Base-by-base conservation (phyloP, 2,888 invertebrate genomes). In the Minunthozetes semirufus region DNA sequence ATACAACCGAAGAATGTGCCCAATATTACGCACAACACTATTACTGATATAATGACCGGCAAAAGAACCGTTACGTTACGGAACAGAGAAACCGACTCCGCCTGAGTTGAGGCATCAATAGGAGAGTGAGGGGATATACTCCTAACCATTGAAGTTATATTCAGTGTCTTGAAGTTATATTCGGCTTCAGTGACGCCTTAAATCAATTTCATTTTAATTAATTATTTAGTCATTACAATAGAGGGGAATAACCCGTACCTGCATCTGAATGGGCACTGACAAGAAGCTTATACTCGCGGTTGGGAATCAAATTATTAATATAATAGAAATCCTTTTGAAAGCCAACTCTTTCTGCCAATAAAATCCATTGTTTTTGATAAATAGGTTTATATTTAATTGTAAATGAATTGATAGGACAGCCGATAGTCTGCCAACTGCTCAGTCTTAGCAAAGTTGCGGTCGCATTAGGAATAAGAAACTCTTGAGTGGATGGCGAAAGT, bases 1-100 rank as follows among this genome's bases (percentile, higher is more conserved):
- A 79, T 71, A 72, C 79, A 79, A 6, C 79, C 76, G 22, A 79
- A 75, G 11, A 79, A 75, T 17, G 77, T 77, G 15, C 77, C 77
- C 48, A 79, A 74, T 38, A 79, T 76, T 15, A 77, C 76, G n/a
- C 78, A 70, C n/a, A 79, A 63, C 1, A 79, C 79, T 29, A 77
- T 42, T 9, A 79, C 76, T 1, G 79, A 79, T 48, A 79, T 77
- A 22, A 77, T 76, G 6, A 79, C 79, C 1, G 79, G 79, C 6
- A 79, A 72, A 15, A 79, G 74, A n/a, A 79, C 76, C 13, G 79
- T 76, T 29, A 79, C 29, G 59, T 79, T 78, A 11, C 76, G 77
- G 72, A 78, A 78, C 38, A 79, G 76, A 0, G 78, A 77, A 8
- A 76, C 53, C 0, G 75, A 46, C 25, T 66, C 48, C 8, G 68